These are phyloP conservation scores for Ariopsis seemanni DNA, from an alignment of 2,113 vertebrate species.

Conservation along the genomic window DNA sequence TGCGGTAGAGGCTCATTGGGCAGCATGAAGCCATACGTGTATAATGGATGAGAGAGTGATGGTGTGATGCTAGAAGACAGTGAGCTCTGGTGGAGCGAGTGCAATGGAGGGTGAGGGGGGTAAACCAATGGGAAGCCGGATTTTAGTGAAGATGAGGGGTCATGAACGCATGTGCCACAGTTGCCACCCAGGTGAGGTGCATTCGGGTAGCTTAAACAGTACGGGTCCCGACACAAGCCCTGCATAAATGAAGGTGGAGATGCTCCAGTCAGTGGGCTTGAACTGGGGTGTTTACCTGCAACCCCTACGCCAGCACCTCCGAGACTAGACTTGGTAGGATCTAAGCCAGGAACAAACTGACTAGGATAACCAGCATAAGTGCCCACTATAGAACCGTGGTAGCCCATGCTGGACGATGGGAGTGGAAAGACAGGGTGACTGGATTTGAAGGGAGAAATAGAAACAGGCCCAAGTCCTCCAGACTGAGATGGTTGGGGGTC, in stretches of 20 bases:
- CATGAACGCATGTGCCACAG: conserved; percentile 91
- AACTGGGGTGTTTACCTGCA: conserved; percentile 87
- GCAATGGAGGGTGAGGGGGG: conserved; percentile 85
- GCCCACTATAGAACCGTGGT: conserved; percentile 92
- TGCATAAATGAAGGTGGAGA: conserved; percentile 96
- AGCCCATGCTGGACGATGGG: conserved; percentile 87
- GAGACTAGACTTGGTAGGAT: conserved; percentile 84
- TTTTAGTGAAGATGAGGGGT: conserved; percentile 83
- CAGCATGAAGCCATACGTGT: conserved; percentile 97
- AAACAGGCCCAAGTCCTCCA: conserved; percentile 78
- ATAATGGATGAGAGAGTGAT: conserved; percentile 87
- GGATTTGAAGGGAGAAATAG: conserved; percentile 90
- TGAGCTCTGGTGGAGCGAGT: conserved; percentile 82
- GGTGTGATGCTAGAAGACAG: conserved; percentile 82
- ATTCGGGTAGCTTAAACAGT: conserved; percentile 90
- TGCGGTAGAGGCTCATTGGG: conserved; percentile 90
- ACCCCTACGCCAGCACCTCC: conserved; percentile 82
- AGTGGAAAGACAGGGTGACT: conserved; percentile 88
- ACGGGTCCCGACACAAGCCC: conserved; percentile 93
- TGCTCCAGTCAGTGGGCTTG: conserved; percentile 90
- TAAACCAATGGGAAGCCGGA: conserved; percentile 89
- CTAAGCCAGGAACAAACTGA: conserved; percentile 87
- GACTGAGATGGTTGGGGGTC: conserved; percentile 79
- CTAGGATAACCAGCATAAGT: conserved; percentile 90
- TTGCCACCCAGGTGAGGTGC: conserved; percentile 85